Evolutionary conservation across 2,888 invertebrate genomes (phyloP), one percentile per base, ranked within the genome.

Genomic region (Oeneis ivallda): DNA sequence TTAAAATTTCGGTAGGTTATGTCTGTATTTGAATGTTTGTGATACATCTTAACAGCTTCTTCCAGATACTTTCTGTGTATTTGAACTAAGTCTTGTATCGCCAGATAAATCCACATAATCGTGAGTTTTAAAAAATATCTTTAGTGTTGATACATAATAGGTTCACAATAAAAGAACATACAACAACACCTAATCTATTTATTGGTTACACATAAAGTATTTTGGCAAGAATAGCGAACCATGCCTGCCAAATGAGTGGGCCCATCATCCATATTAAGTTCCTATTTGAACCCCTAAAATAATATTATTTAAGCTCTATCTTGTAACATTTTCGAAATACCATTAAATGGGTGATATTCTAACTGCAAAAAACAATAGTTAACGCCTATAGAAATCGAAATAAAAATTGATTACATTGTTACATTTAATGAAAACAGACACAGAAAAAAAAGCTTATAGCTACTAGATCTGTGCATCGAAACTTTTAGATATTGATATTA

Each of bases 261-360:
- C 49, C 10, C 19, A 26, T 26, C 26, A 50, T 50, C 49, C 49
- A 26, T 50, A 50, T 11, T 26, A 26, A 50, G 49, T 50, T 50
- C 49, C 49, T 50, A 26, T 19, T 4, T 50, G 49, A 19, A 11
- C 26, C 19, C 49, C 1, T 19, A 11, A 50, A 13, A 13, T 26
- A 13, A 43, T 43, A 43, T 4, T 43, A 17, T 11, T 34, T 54
- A 54, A 54, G 54, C 17, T 37, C 8, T 54, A 17, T 15, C 6
- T n/a, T 34, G 17, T 26, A 1, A 2, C 26, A 39, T 54, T 54
- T 11, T 15, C 13, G 37, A 17, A 54, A 39, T 39, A 54, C 10
- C 9, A 26, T 26, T 2, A 26, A 26, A 26, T 26, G 26, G 5
- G n/a, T n/a, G n/a, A n/a, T n/a, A n/a, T n/a, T n/a, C n/a, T 26